phyloP scores from a whole-genome alignment of 2,797 vertebrate genomes.

The Sebastes nivosus region DNA sequence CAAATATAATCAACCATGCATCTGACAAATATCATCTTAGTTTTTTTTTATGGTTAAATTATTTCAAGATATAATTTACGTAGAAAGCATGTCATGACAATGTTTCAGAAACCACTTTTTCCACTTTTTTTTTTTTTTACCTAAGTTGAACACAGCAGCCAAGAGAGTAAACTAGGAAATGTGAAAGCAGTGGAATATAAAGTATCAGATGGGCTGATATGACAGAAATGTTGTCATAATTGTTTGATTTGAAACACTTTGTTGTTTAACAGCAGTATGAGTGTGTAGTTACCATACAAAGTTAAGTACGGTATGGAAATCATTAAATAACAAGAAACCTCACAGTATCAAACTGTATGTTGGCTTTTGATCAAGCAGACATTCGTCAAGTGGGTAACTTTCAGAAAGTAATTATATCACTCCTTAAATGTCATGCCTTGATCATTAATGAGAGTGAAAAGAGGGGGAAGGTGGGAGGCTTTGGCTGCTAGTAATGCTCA shows the following conservation, averaged over 20 bases:
- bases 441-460: conserved; percentile 56
- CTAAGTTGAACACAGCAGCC: background rate
- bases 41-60: background rate
- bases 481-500: conserved; percentile 42
- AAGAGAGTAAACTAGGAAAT: background rate
- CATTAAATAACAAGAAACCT: conserved; percentile 20
- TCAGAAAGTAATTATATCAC: conserved; percentile 60
- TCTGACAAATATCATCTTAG: background rate
- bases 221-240: background rate
- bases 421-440: conserved; percentile 43
- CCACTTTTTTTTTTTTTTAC: background rate
- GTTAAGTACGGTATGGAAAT: background rate
- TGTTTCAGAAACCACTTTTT: conserved; percentile 26
- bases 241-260: background rate
- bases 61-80: background rate
- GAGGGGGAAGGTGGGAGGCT: conserved; percentile 30
- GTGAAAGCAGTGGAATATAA: background rate
- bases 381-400: conserved; percentile 37
- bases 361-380: conserved; percentile 49
- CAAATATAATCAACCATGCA: background rate
- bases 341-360: conserved; percentile 1
- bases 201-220: background rate
- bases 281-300: background rate
- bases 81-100: conserved; percentile 2
- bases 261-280: background rate